A percentile compares a stretch with the other conserved stretches of the same genome.
Conservation (phyloP, 2,113 vertebrate genomes). For the Odontophorus gujanensis region DNA sequence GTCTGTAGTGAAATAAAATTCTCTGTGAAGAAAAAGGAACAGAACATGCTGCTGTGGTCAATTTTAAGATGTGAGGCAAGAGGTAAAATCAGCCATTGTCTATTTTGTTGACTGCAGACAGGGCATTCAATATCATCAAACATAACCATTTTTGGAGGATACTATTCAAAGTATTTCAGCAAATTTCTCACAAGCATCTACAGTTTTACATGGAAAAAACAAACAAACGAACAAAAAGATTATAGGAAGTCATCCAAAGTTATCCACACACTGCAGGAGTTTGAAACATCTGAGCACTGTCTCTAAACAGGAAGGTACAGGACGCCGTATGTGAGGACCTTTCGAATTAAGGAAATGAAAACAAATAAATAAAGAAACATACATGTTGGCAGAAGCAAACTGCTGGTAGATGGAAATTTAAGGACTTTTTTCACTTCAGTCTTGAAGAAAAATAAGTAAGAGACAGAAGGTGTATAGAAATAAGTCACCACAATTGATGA, state of each 20-base stretch:
- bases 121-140: neutral
- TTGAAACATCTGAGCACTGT: fast-evolving
- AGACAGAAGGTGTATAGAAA: neutral
- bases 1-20: neutral
- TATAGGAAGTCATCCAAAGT: neutral
- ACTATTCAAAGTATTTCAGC: neutral
- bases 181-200: neutral
- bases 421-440: neutral
- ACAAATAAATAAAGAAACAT: neutral
- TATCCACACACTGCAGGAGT: fast-evolving
- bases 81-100: neutral
- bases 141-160: neutral
- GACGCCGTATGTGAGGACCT: neutral
- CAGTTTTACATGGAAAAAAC: neutral
- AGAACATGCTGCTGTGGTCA: fast-evolving
- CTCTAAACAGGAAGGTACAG: neutral
- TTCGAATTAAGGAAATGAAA: neutral
- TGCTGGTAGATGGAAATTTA: neutral
- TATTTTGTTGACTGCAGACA: neutral
- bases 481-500: neutral
- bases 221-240: fast-evolving
- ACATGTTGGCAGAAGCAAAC: neutral
- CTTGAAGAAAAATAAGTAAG: neutral
- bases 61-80: neutral
- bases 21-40: neutral